Evolutionary conservation across 2,113 vertebrate species (phyloP).

Genomic region (Prunella himalayana): DNA sequence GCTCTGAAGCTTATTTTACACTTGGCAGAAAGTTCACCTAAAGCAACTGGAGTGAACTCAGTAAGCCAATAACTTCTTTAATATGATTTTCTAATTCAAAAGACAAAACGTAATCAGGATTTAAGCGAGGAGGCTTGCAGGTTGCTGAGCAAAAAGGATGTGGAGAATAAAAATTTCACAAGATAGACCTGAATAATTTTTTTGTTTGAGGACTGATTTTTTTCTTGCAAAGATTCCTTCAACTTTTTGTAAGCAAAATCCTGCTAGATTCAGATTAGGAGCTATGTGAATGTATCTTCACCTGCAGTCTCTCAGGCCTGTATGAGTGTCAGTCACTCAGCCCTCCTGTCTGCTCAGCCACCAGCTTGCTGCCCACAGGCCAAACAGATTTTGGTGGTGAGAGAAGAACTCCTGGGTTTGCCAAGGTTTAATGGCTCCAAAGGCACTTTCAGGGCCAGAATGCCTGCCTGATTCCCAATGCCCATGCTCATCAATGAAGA

Average conservation of each 20-base stretch:
- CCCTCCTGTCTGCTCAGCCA: not conserved
- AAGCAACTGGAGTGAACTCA: not conserved
- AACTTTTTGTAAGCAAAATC: not conserved
- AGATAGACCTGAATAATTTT: not conserved
- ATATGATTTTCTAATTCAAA: not conserved
- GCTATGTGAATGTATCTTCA: not conserved
- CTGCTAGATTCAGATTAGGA: not conserved
- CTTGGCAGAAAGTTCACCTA: not conserved
- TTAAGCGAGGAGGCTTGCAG: not conserved
- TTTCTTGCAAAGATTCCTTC: not conserved
- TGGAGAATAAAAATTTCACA: not conserved
- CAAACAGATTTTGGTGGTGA: not conserved
- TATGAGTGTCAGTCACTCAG: not conserved
- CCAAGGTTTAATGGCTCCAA: not conserved
- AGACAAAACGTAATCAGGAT: not conserved
- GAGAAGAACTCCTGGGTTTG: not conserved
- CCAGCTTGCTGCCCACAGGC: not conserved
- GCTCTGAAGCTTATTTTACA: not conserved
- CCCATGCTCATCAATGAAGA: not conserved
- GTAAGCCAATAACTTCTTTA: not conserved
- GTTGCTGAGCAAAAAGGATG: not conserved
- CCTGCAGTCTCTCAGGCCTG: not conserved
- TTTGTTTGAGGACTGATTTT: not conserved
- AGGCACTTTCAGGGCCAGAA: not conserved
- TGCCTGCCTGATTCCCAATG: rapidly evolving